A percentile compares a stretch with the other conserved stretches of the same genome.
Evolutionary conservation across 2,113 vertebrate genomes (phyloP).

Genomic region (Microcebus lehilahytsara): DNA sequence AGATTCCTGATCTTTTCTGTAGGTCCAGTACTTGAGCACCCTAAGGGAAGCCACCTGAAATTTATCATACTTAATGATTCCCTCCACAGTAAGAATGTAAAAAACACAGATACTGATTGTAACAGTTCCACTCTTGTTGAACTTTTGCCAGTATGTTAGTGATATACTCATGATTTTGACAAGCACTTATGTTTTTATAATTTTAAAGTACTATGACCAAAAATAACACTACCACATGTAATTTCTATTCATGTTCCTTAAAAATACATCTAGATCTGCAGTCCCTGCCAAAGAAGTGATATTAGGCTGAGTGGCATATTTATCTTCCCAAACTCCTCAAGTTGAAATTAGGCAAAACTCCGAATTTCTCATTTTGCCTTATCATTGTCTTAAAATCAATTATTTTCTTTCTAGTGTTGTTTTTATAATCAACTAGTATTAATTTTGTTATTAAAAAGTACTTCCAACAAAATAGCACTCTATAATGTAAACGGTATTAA

Average conservation of each 20-base stretch:
- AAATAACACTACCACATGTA: background rate
- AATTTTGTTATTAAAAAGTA: conserved; percentile 7
- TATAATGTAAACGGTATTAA: background rate
- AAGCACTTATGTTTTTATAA: background rate
- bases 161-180: background rate
- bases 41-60: background rate
- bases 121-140: background rate
- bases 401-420: background rate
- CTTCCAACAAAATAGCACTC: background rate
- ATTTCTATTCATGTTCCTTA: background rate
- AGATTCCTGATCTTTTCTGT: background rate
- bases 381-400: background rate
- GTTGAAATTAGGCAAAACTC: background rate
- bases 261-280: background rate
- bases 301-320: background rate
- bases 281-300: background rate
- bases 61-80: background rate
- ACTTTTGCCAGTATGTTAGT: background rate
- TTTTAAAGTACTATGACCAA: background rate
- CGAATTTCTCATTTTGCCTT: background rate
- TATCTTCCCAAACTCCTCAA: background rate
- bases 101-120: background rate
- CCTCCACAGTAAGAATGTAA: background rate
- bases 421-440: background rate
- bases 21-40: background rate